Conservation (phyloP, 2,888 invertebrate species). For the Spilosoma lubricipeda region DNA sequence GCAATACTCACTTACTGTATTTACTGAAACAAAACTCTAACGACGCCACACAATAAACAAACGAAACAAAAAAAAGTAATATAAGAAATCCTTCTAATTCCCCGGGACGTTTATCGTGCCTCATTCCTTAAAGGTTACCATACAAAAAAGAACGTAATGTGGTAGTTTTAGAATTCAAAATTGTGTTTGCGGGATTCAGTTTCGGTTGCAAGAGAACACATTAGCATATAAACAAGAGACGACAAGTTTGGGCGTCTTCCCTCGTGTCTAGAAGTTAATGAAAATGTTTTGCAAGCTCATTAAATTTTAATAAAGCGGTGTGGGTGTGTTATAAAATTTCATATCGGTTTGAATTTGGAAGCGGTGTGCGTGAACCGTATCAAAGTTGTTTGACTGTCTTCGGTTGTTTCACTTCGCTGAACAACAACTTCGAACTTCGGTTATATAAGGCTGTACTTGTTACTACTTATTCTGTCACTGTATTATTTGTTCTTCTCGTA, state of each 20-base stretch:
- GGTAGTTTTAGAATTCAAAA: conserved; percentile 31
- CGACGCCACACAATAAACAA: conserved; percentile 28
- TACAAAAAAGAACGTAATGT: conserved; percentile 27
- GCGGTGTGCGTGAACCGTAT: conserved; percentile 18
- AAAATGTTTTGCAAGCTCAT: conserved; percentile 62
- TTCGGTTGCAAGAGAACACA: conserved; percentile 58
- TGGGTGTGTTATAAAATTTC: conserved; percentile 29
- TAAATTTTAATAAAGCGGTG: conserved; percentile 55
- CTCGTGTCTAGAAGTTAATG: conserved; percentile 60
- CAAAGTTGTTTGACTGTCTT: conserved; percentile 16
- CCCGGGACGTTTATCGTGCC: conserved; percentile 29
- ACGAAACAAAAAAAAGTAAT: conserved; percentile 28
- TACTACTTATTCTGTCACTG: not conserved
- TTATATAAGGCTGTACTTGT: not conserved
- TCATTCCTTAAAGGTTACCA: conserved; percentile 28
- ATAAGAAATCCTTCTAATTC: conserved; percentile 43
- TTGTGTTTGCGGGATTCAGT: conserved; percentile 24
- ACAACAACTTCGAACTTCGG: not conserved
- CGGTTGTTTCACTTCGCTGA: not conserved
- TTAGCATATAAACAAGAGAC: conserved; percentile 77
- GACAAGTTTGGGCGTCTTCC: conserved; percentile 59
- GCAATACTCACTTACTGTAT: conserved; percentile 4
- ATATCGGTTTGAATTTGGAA: conserved; percentile 24
- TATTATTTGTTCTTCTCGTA: not conserved
- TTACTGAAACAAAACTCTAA: conserved; percentile 18